Base-by-base conservation (phyloP, 2,113 vertebrate genomes). In the Propithecus coquereli region DNA sequence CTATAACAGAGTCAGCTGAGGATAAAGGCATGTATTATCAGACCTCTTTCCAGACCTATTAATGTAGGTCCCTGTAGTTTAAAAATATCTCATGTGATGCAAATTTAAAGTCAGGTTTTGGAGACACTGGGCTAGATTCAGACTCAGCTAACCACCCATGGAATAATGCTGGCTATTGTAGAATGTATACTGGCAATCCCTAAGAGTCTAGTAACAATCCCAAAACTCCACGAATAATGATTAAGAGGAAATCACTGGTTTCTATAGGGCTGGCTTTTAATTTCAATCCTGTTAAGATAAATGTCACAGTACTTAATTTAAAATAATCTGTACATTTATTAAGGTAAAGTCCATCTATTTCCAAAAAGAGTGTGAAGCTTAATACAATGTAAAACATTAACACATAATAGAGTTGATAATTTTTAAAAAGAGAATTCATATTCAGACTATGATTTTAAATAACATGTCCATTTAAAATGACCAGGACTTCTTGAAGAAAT, bases 211-310 rank as follows among this genome's bases (percentile, higher is more conserved):
- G 12, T 94, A 88, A 96, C 4, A 92, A 91, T 63, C 13, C 52
- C 52, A 90, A 77, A 94, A 71, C 45, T 90, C 45, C 16, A 88
- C 20, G 20, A 95, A 93, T 73, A 54, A 87, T 77, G 73, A 95
- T 63, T 87, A 25, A 71, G 70, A 90, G 6, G 52, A 96, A 80
- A 68, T 88, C 37, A 93, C 8, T 84, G 65, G 11, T 86, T 90
- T 93, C 71, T 23, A 85, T 12, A 82, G 5, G 66, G 45, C 20
- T 82, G 34, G 25, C 12, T 92, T 92, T 94, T 73, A 70, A 93
- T 73, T 90, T 93, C 45, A 96, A 57, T 50, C 61, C 30, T 87
- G n/a, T 65, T 90, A 82, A 70, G 40, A 79, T 50, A 27, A 59
- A 65, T 87, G 17, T 87, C 74, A 87, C 20, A 70, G 40, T 87